Percentiles rank a stretch among this genome's conserved stretches.
These are phyloP conservation scores for Parnassius glacialis DNA, from an alignment of 2,888 invertebrate genomes.

Conservation along the genomic window DNA sequence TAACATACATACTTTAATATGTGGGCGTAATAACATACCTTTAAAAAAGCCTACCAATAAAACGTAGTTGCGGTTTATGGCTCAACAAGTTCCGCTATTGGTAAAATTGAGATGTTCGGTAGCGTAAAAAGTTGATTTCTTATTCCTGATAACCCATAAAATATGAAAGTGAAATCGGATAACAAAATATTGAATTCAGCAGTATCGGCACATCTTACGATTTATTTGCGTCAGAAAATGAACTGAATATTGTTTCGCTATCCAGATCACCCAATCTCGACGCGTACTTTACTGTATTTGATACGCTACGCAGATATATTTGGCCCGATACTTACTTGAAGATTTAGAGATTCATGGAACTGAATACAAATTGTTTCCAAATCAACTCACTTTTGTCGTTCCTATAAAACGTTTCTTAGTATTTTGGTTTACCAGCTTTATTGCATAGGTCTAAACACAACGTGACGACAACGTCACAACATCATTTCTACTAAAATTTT, in stretches of 20 bases:
- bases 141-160: slow-evolving; percentile 6
- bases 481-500: too few species aligned
- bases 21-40: too few species aligned
- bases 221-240: slow-evolving; percentile 21
- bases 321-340: neutral
- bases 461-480: too few species aligned
- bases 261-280: slow-evolving; percentile 1
- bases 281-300: slow-evolving; percentile 9
- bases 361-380: slow-evolving; percentile 15
- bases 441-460: too few species aligned
- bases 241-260: too few species aligned
- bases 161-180: slow-evolving; percentile 11
- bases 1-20: too few species aligned
- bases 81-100: too few species aligned
- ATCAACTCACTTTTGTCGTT: neutral
- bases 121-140: slow-evolving; percentile 1
- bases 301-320: slow-evolving; percentile 7
- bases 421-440: too few species aligned
- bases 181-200: slow-evolving; percentile 19
- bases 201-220: slow-evolving; percentile 16
- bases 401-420: too few species aligned
- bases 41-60: too few species aligned
- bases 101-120: too few species aligned
- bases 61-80: too few species aligned
- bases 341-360: slow-evolving; percentile 5